Conservation (phyloP, 2,113 vertebrate genomes). For the Amblyopsis rosae region DNA sequence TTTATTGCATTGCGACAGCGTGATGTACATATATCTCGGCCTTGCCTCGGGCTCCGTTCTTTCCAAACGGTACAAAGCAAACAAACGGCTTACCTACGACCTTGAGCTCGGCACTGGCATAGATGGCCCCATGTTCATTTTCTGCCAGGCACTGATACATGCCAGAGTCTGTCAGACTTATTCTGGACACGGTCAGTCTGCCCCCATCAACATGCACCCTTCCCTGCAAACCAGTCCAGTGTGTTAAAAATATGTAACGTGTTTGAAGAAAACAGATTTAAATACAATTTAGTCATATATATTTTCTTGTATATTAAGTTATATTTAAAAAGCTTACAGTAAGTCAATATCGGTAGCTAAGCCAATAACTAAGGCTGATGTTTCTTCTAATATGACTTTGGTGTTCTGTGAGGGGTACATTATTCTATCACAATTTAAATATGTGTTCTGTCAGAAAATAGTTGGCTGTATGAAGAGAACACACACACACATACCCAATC, state of each 20-base stretch:
- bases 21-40: not conserved
- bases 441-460: not conserved
- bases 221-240: slow-evolving; percentile 71
- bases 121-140: slow-evolving; percentile 81
- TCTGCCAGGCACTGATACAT: slow-evolving; percentile 90
- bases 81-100: slow-evolving; percentile 84
- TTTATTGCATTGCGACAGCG: slow-evolving; percentile 6
- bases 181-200: slow-evolving; percentile 77
- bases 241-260: not conserved
- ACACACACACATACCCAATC: not conserved
- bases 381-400: not conserved
- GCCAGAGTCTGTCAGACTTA: slow-evolving; percentile 85
- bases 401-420: not conserved
- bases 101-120: slow-evolving; percentile 85
- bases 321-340: not conserved
- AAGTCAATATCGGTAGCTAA: not conserved
- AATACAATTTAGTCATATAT: not conserved
- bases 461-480: not conserved
- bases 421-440: not conserved
- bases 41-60: not conserved
- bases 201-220: slow-evolving; percentile 83
- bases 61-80: slow-evolving; percentile 14
- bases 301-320: not conserved
- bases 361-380: not conserved
- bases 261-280: not conserved